Evolutionary conservation across 2,888 invertebrate species (phyloP).

Genomic region (Magallana nippona): DNA sequence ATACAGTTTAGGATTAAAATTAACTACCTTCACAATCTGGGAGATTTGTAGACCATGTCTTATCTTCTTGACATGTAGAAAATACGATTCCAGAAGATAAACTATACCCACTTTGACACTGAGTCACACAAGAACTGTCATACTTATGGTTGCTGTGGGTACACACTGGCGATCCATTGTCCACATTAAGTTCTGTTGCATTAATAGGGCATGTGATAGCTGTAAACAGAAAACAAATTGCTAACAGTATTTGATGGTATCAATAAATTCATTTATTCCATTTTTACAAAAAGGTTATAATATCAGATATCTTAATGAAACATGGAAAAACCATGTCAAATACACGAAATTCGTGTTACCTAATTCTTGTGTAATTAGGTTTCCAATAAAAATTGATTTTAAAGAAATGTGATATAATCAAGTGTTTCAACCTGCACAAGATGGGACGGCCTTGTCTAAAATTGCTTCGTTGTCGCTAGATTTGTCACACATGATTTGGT

Average conservation of each 20-base stretch:
- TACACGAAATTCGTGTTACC: no score
- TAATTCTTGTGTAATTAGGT: no score
- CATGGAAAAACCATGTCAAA: no score
- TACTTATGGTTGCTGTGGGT: background rate
- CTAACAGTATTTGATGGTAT: no score
- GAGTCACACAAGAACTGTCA: conserved; percentile 25
- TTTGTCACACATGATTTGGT: conserved; percentile 23
- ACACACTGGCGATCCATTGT: conserved; percentile 8
- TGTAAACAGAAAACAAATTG: background rate
- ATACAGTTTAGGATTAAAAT: background rate
- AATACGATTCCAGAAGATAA: background rate
- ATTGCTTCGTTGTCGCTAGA: background rate
- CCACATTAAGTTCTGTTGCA: background rate
- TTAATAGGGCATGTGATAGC: background rate
- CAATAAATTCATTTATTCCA: no score
- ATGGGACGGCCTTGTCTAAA: background rate
- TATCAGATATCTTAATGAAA: no score
- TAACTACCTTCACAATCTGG: conserved; percentile 26
- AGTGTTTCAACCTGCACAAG: background rate
- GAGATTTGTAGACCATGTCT: background rate
- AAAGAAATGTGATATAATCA: background rate
- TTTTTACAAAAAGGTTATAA: no score
- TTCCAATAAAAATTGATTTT: background rate
- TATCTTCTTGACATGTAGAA: conserved; percentile 13
- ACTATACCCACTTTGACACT: conserved; percentile 16